A percentile compares a stretch with the other conserved stretches of the same genome.
Conservation (phyloP, 2,797 vertebrate genomes). For the Tangara arthus region DNA sequence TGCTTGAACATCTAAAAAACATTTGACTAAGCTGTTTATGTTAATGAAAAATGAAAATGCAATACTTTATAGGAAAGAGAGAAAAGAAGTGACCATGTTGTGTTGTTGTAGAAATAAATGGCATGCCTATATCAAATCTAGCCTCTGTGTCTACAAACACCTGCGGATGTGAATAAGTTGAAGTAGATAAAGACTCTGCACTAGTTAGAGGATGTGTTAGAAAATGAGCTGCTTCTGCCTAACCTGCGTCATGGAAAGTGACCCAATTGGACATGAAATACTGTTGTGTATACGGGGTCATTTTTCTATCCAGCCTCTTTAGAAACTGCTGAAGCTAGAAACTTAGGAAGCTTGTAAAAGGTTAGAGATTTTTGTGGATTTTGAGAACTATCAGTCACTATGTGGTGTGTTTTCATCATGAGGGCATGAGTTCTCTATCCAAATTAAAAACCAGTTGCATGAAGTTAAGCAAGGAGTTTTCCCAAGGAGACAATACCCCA, state of each 20-base stretch:
- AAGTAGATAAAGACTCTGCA: neutral
- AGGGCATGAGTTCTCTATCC: neutral
- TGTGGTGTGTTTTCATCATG: neutral
- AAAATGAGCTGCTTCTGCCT: neutral
- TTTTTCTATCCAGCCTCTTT: neutral
- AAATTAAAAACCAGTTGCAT: neutral
- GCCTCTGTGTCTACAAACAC: neutral
- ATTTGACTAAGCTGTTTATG: neutral
- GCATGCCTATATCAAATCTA: neutral
- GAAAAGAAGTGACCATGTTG: neutral
- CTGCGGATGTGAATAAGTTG: neutral
- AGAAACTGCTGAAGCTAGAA: neutral
- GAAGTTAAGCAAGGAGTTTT: neutral
- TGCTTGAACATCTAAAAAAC: neutral
- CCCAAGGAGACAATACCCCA: neutral
- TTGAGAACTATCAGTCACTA: neutral
- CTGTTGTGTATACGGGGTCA: neutral
- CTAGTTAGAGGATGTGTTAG: neutral
- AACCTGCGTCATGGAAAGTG: neutral
- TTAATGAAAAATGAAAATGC: neutral
- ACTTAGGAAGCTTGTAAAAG: neutral
- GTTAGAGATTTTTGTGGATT: neutral
- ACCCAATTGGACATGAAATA: neutral
- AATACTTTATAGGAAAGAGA: neutral
- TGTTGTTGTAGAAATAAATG: neutral